Conservation (phyloP, 2,797 vertebrate species). For the Lophotriccus pileatus region DNA sequence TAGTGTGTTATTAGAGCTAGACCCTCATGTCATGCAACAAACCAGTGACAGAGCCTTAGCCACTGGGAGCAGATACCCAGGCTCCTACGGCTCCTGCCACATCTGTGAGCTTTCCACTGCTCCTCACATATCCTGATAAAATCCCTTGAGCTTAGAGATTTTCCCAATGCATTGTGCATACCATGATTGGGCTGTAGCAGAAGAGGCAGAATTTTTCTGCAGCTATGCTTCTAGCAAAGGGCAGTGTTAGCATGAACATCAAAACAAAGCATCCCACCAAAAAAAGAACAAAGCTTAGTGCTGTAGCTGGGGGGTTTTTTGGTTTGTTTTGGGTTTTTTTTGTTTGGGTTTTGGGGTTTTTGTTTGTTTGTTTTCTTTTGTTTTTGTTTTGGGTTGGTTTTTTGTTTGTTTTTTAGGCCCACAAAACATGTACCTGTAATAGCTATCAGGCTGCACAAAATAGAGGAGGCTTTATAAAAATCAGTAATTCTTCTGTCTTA, state of each 20-base stretch:
- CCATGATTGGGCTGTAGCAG: neutral
- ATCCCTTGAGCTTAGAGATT: neutral
- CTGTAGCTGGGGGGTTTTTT: neutral
- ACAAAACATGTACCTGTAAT: conserved; percentile 3
- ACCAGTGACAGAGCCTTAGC: neutral
- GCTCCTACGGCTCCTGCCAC: neutral
- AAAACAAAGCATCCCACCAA: neutral
- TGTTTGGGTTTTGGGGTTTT: too few species aligned
- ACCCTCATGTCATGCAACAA: neutral
- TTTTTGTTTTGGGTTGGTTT: neutral
- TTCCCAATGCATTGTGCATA: neutral
- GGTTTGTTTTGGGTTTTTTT: neutral
- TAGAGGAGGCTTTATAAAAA: conserved; percentile 49
- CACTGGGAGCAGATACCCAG: neutral
- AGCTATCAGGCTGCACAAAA: conserved; percentile 27
- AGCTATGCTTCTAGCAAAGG: neutral
- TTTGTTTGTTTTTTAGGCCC: neutral
- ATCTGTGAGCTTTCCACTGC: neutral
- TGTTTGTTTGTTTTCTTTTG: neutral
- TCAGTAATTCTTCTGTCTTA: conserved; percentile 54
- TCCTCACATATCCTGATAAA: neutral
- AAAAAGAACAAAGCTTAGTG: neutral
- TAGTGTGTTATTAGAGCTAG: neutral
- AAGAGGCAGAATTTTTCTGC: neutral
- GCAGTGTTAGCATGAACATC: neutral